A percentile compares a stretch with the other conserved stretches of the same genome.
phyloP scores from a whole-genome alignment of 2,113 vertebrate species.

The Pterophyllum scalare region DNA sequence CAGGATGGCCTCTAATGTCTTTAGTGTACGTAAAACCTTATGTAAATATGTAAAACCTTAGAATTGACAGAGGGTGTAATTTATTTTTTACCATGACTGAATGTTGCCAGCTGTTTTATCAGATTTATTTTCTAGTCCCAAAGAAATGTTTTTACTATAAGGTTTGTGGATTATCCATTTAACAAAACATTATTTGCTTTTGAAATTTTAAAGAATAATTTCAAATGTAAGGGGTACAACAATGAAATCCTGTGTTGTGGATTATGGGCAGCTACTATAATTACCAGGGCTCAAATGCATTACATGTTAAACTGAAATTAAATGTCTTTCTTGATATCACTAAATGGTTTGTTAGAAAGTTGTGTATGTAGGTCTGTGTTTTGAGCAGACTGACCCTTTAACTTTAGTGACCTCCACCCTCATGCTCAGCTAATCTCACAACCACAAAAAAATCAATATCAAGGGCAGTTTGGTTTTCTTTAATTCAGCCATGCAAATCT shows the following conservation, averaged over 20 bases:
- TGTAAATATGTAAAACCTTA: background rate
- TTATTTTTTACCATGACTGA: background rate
- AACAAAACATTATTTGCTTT: background rate
- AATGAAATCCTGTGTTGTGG: background rate
- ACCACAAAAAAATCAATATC: conserved; percentile 1
- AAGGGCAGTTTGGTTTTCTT: conserved; percentile 28
- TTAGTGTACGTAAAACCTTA: background rate
- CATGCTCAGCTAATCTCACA: conserved; percentile 12
- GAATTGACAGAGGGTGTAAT: background rate
- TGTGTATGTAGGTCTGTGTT: background rate
- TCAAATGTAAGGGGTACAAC: too few relatives aligned
- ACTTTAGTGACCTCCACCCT: conserved; percentile 43
- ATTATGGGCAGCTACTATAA: background rate
- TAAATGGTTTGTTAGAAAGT: background rate
- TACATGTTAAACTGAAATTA: background rate
- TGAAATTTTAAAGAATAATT: too few relatives aligned
- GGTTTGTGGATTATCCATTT: background rate
- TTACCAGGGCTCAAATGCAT: background rate
- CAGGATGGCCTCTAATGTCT: too few relatives aligned
- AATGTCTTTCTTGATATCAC: background rate
- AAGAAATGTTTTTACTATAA: background rate
- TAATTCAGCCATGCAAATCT: conserved; percentile 25
- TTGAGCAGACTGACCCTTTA: conserved; percentile 19
- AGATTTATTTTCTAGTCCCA: background rate
- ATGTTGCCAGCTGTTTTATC: background rate